Percentiles rank a stretch among this genome's conserved stretches.
Conservation (phyloP, 2,113 vertebrate species). For the Eretmochelys imbricata region DNA sequence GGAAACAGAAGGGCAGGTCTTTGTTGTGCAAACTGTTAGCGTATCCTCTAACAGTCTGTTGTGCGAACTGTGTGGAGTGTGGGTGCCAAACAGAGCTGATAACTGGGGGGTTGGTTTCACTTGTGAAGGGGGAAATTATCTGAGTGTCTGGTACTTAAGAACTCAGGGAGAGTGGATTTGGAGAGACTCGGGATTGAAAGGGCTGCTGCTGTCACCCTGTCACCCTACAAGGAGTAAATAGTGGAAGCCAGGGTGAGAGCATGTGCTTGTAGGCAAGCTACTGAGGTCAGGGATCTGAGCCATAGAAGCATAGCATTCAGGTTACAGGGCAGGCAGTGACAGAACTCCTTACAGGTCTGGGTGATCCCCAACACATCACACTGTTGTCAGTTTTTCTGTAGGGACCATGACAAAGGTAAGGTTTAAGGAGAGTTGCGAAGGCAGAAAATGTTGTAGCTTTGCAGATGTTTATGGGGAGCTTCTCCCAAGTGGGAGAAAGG, state of each 20-base stretch:
- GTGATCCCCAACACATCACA: neutral
- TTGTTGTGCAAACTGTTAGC: neutral
- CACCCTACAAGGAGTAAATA: too few relatives aligned
- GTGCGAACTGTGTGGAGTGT: neutral
- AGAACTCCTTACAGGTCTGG: neutral
- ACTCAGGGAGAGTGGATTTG: neutral
- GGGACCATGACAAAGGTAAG: neutral
- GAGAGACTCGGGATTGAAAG: too few relatives aligned
- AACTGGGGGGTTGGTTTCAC: neutral
- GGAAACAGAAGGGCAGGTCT: neutral
- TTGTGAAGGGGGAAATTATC: neutral
- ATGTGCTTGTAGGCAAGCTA: neutral
- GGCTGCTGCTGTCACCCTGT: too few relatives aligned
- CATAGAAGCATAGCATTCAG: neutral
- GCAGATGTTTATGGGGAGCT: neutral
- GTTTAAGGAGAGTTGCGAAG: neutral
- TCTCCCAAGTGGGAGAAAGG: neutral
- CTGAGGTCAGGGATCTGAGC: neutral
- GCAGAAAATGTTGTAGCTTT: neutral
- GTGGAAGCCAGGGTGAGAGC: neutral
- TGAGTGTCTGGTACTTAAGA: neutral
- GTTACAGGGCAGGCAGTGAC: neutral
- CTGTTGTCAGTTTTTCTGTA: neutral
- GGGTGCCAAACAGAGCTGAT: neutral
- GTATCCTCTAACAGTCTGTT: too few relatives aligned